A percentile compares a stretch with the other conserved stretches of the same genome.
Evolutionary conservation across 2,113 vertebrate species (phyloP).

Genomic region (Gorsachius goisagi): DNA sequence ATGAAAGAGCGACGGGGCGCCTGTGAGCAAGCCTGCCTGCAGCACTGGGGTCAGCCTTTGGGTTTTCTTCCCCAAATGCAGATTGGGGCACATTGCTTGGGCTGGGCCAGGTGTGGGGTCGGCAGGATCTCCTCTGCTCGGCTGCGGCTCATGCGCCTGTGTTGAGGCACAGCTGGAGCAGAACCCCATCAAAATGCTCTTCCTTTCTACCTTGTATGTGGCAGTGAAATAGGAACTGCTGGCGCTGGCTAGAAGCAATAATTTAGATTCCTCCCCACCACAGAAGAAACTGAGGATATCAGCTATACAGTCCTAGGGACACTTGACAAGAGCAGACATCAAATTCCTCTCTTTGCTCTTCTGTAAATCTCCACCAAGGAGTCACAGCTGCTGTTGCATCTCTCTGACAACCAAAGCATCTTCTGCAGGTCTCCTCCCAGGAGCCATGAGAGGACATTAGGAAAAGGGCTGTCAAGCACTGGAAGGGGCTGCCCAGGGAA

Average conservation of each 20-base stretch:
- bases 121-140: not conserved
- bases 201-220: not conserved
- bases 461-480: no score
- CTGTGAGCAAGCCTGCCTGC: not conserved
- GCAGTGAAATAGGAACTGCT: not conserved
- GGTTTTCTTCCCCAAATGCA: not conserved
- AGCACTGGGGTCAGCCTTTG: accelerated
- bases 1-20: accelerated
- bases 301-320: no score
- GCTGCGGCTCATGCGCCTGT: not conserved
- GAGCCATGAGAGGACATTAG: not conserved
- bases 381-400: not conserved
- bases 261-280: no score
- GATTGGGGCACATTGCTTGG: accelerated
- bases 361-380: not conserved
- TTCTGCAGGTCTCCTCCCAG: not conserved
- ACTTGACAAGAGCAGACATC: not conserved
- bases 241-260: not conserved
- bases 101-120: not conserved
- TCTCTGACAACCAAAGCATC: not conserved
- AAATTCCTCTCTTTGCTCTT: not conserved
- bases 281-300: not conserved
- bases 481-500: no score
- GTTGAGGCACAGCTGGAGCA: not conserved
- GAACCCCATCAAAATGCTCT: not conserved